phyloP scores from a whole-genome alignment of 1,140 invertebrate genomes.

The Pogonomyrmex californicus region DNA sequence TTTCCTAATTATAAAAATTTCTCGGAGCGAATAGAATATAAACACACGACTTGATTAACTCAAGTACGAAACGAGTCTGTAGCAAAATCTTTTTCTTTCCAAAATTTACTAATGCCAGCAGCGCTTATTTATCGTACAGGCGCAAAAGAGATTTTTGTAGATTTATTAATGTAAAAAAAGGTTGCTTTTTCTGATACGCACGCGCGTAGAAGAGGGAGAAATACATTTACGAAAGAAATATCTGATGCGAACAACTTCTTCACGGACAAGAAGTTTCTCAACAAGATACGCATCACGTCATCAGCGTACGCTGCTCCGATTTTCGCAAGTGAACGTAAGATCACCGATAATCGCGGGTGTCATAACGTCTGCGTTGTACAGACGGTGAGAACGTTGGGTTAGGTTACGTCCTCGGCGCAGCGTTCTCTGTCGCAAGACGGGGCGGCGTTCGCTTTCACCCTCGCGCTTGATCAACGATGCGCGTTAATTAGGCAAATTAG shows the following conservation, averaged over 20 bases:
- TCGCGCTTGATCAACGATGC: conserved; percentile 28
- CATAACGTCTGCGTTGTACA: not conserved
- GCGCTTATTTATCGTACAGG: too few species aligned
- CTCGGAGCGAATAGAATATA: not conserved
- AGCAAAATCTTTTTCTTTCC: too few species aligned
- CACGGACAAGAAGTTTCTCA: not conserved
- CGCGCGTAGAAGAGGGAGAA: too few species aligned
- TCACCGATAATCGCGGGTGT: conserved; percentile 16
- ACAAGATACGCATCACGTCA: not conserved
- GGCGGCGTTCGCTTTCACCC: conserved; percentile 34
- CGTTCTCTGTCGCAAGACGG: not conserved
- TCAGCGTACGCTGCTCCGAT: not conserved
- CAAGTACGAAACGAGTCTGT: too few species aligned
- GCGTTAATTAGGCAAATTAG: conserved; percentile 11
- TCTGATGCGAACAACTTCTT: not conserved
- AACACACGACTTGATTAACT: too few species aligned
- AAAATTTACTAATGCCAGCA: too few species aligned
- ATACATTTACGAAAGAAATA: not conserved
- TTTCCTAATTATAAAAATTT: not conserved
- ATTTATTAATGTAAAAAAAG: not conserved
- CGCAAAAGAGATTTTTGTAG: not conserved
- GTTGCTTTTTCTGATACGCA: not conserved
- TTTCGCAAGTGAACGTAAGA: conserved; percentile 23
- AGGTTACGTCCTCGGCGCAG: conserved; percentile 30
- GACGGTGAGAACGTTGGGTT: conserved; percentile 27